Evolutionary conservation across 2,888 invertebrate species (phyloP).

Genomic region (Netelia virgata): DNA sequence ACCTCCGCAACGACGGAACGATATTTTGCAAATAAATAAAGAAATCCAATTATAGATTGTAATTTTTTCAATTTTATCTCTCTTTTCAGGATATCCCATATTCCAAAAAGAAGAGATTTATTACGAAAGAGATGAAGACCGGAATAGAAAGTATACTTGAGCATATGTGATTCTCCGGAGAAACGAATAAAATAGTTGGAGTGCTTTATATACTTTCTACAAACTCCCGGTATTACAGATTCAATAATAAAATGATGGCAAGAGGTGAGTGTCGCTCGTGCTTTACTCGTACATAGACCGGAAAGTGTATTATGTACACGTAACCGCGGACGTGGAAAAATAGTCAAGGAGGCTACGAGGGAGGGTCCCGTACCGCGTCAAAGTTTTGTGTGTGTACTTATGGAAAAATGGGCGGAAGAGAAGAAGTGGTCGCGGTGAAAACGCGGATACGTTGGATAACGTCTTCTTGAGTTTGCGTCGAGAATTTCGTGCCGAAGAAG

Average conservation of each 20-base stretch:
- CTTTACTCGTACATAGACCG: neutral
- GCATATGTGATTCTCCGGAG: neutral
- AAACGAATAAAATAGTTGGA: neutral
- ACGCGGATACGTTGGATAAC: conserved; percentile 26
- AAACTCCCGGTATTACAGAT: neutral
- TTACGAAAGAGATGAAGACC: neutral
- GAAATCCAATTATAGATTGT: neutral
- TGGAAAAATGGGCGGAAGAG: conserved; percentile 10
- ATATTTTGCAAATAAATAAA: neutral
- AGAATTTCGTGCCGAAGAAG: conserved; percentile 15
- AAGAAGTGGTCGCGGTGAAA: conserved; percentile 13
- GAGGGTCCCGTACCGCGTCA: neutral
- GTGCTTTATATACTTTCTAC: neutral
- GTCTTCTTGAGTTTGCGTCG: conserved; percentile 42
- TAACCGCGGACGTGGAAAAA: conserved; percentile 25
- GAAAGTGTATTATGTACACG: neutral
- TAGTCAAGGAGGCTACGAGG: conserved; percentile 14
- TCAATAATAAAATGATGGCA: neutral
- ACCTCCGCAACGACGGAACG: neutral
- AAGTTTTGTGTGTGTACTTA: conserved; percentile 27
- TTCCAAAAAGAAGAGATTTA: neutral
- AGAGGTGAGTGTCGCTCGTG: neutral
- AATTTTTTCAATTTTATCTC: neutral
- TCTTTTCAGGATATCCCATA: neutral
- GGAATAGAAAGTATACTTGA: neutral